Evolutionary conservation across 2,888 invertebrate species (phyloP).

Genomic region (Axea sp.): DNA sequence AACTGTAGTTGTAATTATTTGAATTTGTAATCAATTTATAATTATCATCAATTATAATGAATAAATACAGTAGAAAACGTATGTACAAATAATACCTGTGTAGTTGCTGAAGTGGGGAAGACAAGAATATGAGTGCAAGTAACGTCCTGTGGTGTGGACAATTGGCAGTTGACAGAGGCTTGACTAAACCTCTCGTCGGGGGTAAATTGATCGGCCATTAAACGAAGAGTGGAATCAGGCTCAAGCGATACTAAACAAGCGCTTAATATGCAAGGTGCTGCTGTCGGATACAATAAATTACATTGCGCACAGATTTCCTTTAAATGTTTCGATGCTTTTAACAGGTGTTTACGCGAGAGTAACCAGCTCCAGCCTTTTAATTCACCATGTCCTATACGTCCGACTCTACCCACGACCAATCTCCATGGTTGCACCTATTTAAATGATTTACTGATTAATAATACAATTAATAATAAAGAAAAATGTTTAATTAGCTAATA

Average conservation of each 20-base stretch:
- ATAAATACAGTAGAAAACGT: too few relatives aligned
- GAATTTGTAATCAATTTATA: too few relatives aligned
- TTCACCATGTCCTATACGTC: constrained; percentile 98
- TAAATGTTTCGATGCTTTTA: constrained; percentile 91
- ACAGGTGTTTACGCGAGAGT: constrained; percentile 93
- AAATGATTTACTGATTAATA: background rate
- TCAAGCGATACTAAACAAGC: constrained; percentile 99
- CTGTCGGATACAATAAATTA: constrained; percentile 88
- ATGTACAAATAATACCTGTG: constrained; percentile 89
- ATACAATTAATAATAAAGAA: too few relatives aligned
- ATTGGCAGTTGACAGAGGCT: constrained; percentile 91
- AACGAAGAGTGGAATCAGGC: constrained; percentile 89
- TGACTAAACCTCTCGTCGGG: constrained; percentile 96
- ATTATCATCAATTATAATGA: too few relatives aligned
- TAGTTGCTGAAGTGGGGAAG: constrained; percentile 97
- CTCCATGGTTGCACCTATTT: constrained; percentile 90
- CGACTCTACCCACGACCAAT: constrained; percentile 96
- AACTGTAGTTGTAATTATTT: too few relatives aligned
- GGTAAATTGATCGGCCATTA: constrained; percentile 97
- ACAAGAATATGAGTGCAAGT: constrained; percentile 99
- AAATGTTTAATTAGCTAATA: too few relatives aligned
- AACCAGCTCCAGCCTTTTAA: constrained; percentile 98
- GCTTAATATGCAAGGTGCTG: constrained; percentile 94
- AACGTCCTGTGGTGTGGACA: constrained; percentile 97
- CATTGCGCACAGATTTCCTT: constrained; percentile 96